Evolutionary conservation across 1,140 invertebrate species (phyloP), one percentile per base, ranked within the genome.

Genomic region (Pissodes strobi): DNA sequence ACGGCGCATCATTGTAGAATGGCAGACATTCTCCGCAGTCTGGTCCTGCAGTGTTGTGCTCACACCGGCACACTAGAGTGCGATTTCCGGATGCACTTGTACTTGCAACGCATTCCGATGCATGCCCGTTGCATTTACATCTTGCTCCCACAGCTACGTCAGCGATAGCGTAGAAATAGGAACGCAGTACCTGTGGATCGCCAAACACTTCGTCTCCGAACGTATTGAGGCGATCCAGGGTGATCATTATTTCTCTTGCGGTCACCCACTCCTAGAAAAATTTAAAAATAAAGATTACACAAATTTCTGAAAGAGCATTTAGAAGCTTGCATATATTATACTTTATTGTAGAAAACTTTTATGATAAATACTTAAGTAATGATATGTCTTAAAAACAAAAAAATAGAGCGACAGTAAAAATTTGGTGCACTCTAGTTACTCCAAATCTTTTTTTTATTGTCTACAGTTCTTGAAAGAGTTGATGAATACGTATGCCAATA

Each of bases 101-200:
- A 23, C 85, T 87, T 18, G 82, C 75, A 5, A 93, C 87, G 76
- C 97, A 99, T 72, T 93, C 87, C 12, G 89, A 91, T 2, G 96
- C 95, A 77, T 99, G 97, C 0, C 97, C 97, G 74, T 99, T 98
- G 80, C 97, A 99, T 79, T 98, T 97, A 79, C 97, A 99, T 79
- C 93, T 87, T 2, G 95, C 97, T 52, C 97, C 97, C 17, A 99
- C 93, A 2, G 94, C 89, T 58, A 99, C 86, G 78, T 99, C 97
- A 12, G 93, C 90, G 64, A 99, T 96, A 52, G 96, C 96, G 82
- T 98, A 99, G 82, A 95, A 99, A 77, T 99, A 99, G 0, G 96
- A 98, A 71, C 90, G 89, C 6, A 98, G 76, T n/a, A 99, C 97
- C 76, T 93, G 88, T 2, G 86, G 81, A 77, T 98, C 97, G 0